Evolutionary conservation across 1,140 invertebrate genomes (phyloP).

Genomic region (Carposina sasakii): DNA sequence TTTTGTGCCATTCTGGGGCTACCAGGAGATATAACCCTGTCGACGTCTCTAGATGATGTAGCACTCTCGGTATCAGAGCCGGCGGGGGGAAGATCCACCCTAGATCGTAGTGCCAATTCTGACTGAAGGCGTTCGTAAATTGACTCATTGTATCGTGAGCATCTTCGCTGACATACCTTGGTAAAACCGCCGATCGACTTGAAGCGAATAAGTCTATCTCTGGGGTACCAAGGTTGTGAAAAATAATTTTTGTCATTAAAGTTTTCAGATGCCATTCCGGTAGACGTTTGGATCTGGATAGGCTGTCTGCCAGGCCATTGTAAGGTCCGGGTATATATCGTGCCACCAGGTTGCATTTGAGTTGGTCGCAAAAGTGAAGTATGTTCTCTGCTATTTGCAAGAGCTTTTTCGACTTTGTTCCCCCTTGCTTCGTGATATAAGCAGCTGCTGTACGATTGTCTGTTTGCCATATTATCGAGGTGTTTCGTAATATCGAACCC

Average conservation of each 20-base stretch:
- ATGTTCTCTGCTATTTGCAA: constrained; percentile 2
- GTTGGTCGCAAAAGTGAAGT: constrained; percentile 18
- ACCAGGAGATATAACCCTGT: constrained; percentile 9
- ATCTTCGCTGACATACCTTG: constrained; percentile 21
- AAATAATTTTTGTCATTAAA: constrained; percentile 17
- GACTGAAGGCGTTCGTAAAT: constrained; percentile 32
- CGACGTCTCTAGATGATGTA: constrained; percentile 25
- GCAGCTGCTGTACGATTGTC: constrained; percentile 4
- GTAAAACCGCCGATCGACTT: constrained; percentile 17
- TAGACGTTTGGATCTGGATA: constrained; percentile 16
- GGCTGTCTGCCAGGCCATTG: constrained; percentile 30
- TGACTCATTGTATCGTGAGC: constrained; percentile 16
- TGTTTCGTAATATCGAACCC: too few species aligned
- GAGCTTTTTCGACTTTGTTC: background rate
- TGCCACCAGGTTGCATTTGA: constrained; percentile 19
- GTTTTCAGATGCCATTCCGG: constrained; percentile 29
- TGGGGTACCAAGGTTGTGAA: constrained; percentile 18
- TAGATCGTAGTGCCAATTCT: too few species aligned
- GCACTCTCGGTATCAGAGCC: constrained; percentile 23
- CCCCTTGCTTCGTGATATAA: constrained; percentile 4
- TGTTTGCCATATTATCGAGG: too few species aligned
- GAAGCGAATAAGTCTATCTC: constrained; percentile 31
- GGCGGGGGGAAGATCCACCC: too few species aligned
- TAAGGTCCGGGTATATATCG: constrained; percentile 22
- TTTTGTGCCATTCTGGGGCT: constrained; percentile 6